Evolutionary conservation across 2,888 invertebrate species (phyloP).

Genomic region (Oscheius myriophilus): DNA sequence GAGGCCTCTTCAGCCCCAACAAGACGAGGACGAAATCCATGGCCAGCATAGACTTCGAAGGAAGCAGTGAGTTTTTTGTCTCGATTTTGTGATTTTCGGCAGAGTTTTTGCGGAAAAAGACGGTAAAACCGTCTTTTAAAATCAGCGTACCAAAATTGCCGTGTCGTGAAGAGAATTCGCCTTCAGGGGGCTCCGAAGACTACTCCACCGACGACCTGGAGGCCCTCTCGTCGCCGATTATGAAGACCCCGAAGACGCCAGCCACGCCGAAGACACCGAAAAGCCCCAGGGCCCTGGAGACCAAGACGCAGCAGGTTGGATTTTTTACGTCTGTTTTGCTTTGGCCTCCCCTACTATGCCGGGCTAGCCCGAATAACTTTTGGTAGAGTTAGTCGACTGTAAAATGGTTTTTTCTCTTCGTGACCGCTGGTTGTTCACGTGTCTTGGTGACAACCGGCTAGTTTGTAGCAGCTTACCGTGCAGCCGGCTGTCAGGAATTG

Average conservation of each 20-base stretch:
- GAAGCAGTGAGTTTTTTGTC: constrained; percentile 14
- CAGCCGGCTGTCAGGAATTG: no score
- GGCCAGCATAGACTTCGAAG: constrained; percentile 15
- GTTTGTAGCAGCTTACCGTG: no score
- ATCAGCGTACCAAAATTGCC: neutral
- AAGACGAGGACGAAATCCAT: constrained; percentile 9
- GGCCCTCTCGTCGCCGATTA: neutral
- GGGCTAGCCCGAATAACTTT: no score
- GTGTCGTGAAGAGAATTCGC: neutral
- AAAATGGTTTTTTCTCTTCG: no score
- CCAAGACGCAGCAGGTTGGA: constrained; percentile 8
- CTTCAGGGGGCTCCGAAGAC: constrained; percentile 24
- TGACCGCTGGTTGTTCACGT: no score
- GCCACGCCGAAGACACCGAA: constrained; percentile 18
- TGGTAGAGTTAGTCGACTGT: no score
- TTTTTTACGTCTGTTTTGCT: no score
- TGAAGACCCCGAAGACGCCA: constrained; percentile 16
- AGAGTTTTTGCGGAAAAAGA: neutral
- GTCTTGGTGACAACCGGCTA: no score
- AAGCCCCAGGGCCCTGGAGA: constrained; percentile 11
- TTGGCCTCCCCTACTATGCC: no score
- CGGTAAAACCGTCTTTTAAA: neutral
- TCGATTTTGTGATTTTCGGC: neutral
- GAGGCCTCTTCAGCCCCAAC: neutral
- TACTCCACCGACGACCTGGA: constrained; percentile 23